Conservation (phyloP, 2,888 invertebrate genomes). For the Morpho achilles region DNA sequence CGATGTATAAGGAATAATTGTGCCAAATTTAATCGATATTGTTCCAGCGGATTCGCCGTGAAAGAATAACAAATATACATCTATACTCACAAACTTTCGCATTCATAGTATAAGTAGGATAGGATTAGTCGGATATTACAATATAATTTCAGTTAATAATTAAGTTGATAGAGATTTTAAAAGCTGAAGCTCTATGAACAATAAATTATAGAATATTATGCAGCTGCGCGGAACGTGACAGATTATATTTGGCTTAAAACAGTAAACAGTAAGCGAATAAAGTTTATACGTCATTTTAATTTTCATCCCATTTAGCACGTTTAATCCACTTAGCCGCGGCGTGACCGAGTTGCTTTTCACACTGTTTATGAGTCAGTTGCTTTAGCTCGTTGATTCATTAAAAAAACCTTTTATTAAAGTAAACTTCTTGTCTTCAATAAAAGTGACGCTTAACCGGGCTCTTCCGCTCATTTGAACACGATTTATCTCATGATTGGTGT, state of each 20-base stretch:
- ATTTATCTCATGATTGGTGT: neutral
- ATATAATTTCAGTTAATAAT: too few relatives aligned
- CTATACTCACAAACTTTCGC: too few relatives aligned
- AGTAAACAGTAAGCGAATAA: conserved; percentile 13
- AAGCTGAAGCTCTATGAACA: too few relatives aligned
- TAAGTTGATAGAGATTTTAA: too few relatives aligned
- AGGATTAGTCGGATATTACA: too few relatives aligned
- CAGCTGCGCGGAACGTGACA: conserved; percentile 2
- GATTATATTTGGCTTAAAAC: conserved; percentile 9
- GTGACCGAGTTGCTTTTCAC: conserved; percentile 16
- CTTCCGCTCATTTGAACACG: conserved; percentile 13
- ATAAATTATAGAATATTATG: too few relatives aligned
- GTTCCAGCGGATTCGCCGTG: too few relatives aligned
- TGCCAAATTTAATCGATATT: too few relatives aligned
- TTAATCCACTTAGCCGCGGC: conserved; percentile 23
- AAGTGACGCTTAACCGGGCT: conserved; percentile 10
- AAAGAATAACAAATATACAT: too few relatives aligned
- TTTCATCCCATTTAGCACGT: conserved; percentile 24
- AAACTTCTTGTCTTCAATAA: conserved; percentile 11
- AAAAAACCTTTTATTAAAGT: conserved; percentile 9
- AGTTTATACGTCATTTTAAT: conserved; percentile 21
- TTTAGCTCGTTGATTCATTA: conserved; percentile 12
- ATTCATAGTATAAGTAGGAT: too few relatives aligned
- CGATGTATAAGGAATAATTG: too few relatives aligned
- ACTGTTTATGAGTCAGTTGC: conserved; percentile 15